Conservation (phyloP, 2,888 invertebrate genomes). For the Leucophenga montana region DNA sequence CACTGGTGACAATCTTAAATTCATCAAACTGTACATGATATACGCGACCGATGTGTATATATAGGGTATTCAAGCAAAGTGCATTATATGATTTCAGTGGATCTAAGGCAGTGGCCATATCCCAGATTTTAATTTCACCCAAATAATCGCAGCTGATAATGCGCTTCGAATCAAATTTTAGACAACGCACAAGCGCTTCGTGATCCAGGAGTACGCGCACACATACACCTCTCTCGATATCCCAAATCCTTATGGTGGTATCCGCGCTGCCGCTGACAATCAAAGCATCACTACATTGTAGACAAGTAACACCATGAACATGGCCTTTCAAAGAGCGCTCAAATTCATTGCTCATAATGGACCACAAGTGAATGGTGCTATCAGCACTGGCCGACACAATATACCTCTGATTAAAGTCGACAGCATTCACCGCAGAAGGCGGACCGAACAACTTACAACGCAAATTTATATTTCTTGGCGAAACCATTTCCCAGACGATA, state of each 20-base stretch:
- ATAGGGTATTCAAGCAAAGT: constrained; percentile 93
- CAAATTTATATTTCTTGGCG: constrained; percentile 95
- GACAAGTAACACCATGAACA: constrained; percentile 98
- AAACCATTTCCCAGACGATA: constrained; percentile 99
- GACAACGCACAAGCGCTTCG: constrained; percentile 98
- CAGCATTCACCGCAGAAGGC: constrained; percentile 99
- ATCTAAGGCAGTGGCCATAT: constrained; percentile 96
- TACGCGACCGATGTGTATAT: constrained; percentile 98
- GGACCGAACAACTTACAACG: constrained; percentile 97
- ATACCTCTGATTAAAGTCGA: constrained; percentile 99
- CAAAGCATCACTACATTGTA: constrained; percentile 97
- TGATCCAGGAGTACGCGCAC: constrained; percentile 96
- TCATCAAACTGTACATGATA: constrained; percentile 99
- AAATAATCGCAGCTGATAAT: constrained; percentile 99
- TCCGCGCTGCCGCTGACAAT: constrained; percentile 99
- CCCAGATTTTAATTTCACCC: constrained; percentile 99
- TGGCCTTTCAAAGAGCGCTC: constrained; percentile 98
- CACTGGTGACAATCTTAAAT: constrained; percentile 99
- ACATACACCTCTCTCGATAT: constrained; percentile 80
- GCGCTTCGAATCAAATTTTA: constrained; percentile 97
- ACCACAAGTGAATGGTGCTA: constrained; percentile 99
- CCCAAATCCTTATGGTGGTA: constrained; percentile 94
- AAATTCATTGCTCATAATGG: constrained; percentile 98
- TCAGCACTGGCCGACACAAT: constrained; percentile 99
- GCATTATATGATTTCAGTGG: constrained; percentile 87